A percentile compares a stretch with the other conserved stretches of the same genome.
These are phyloP conservation scores for Ploceus nigricollis DNA, from an alignment of 2,113 vertebrate genomes.

Conservation along the genomic window DNA sequence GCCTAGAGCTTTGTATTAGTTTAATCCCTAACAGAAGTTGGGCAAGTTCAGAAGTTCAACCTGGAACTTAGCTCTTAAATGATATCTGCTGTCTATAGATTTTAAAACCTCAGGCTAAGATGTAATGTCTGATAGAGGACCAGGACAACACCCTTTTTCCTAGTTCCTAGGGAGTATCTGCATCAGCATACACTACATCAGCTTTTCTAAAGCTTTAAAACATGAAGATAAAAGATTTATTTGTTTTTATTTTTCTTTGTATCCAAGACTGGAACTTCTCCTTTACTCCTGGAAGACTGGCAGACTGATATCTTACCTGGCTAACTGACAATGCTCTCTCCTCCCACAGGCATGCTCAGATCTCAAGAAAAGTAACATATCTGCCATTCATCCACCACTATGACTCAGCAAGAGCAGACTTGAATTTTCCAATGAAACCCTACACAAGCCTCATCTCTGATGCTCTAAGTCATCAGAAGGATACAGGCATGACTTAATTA, in stretches of 20 bases:
- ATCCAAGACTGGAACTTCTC: neutral
- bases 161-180: neutral
- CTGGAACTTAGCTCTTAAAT: neutral
- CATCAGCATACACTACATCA: neutral
- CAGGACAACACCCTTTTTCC: neutral
- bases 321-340: neutral
- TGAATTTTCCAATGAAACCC: neutral
- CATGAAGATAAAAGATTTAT: neutral
- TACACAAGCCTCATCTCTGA: neutral
- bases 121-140: neutral
- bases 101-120: neutral
- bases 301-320: neutral
- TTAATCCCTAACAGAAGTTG: neutral
- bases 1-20: neutral
- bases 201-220: neutral
- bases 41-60: neutral
- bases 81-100: neutral
- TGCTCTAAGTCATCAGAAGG: neutral
- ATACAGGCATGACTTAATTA: neutral
- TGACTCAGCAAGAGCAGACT: neutral
- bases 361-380: neutral
- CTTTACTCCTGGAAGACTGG: neutral
- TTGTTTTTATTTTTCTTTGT: no score
- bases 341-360: neutral
- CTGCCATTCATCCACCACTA: neutral